Percentiles rank a stretch among this genome's conserved stretches.
Conservation (phyloP, 2,888 invertebrate genomes). For the Latrodectus elegans region DNA sequence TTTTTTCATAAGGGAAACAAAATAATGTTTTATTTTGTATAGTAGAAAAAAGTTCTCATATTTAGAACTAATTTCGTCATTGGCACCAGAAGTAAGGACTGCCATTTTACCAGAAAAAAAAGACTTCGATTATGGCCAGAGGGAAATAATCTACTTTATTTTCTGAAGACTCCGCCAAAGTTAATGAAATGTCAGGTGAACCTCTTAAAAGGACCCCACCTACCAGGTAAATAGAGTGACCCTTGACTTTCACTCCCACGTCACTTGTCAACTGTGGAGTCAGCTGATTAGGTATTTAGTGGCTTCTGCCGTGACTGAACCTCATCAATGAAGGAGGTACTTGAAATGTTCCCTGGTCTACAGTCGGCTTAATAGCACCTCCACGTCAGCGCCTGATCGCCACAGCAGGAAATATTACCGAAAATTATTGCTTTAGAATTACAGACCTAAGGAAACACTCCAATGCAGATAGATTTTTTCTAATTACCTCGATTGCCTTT, state of each 20-base stretch:
- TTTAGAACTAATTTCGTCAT: too few relatives aligned
- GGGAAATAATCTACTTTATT: not conserved
- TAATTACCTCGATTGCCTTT: too few relatives aligned
- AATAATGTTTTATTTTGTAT: too few relatives aligned
- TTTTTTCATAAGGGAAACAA: too few relatives aligned
- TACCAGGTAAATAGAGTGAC: conserved; percentile 60
- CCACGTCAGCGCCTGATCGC: conserved; percentile 41
- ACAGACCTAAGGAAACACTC: not conserved
- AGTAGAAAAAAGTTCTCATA: too few relatives aligned
- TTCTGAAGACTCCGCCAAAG: conserved; percentile 12
- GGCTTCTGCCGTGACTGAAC: conserved; percentile 47
- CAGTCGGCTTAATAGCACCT: conserved; percentile 50
- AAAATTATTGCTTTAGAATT: conserved; percentile 53
- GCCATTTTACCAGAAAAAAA: too few relatives aligned
- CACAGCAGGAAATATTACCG: conserved; percentile 8
- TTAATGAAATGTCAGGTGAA: conserved; percentile 50
- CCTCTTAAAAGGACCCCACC: conserved; percentile 46
- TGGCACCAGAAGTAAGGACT: too few relatives aligned
- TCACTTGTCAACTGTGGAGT: conserved; percentile 51
- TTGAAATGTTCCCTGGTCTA: conserved; percentile 51
- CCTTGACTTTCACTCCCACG: conserved; percentile 56
- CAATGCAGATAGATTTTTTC: too few relatives aligned
- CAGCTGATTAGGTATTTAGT: conserved; percentile 45
- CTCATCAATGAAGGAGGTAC: conserved; percentile 51
- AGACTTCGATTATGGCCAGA: not conserved